These are phyloP conservation scores for Pygmarrhopalites habei DNA, from an alignment of 1,140 invertebrate genomes.

Conservation along the genomic window DNA sequence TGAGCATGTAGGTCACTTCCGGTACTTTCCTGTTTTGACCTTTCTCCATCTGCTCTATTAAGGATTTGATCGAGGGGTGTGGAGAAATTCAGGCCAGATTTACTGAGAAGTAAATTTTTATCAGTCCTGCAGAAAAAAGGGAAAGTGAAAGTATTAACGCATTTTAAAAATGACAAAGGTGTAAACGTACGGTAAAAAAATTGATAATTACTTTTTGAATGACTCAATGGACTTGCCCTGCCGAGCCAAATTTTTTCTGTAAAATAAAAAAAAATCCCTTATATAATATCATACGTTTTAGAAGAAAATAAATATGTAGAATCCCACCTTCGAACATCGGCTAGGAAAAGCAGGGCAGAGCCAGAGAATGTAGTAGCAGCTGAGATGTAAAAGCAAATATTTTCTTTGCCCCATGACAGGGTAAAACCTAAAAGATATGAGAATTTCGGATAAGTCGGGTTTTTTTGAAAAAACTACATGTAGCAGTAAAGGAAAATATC, in stretches of 20 bases:
- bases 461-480: too few species aligned
- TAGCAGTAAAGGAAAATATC: too few species aligned
- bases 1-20: neutral
- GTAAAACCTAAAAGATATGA: conserved; percentile 3
- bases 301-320: too few species aligned
- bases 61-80: neutral
- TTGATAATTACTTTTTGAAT: conserved; percentile 2
- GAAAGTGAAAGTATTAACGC: neutral
- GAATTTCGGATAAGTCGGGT: too few species aligned
- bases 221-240: neutral
- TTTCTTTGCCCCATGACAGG: conserved; percentile 54
- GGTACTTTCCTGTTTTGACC: neutral
- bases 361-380: conserved; percentile 66
- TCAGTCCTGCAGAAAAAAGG: neutral
- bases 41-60: neutral
- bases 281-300: too few species aligned
- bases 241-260: conserved; percentile 41
- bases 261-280: too few species aligned
- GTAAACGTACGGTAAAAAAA: neutral
- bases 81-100: neutral
- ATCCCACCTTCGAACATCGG: conserved; percentile 64
- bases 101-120: neutral
- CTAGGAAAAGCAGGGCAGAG: conserved; percentile 65
- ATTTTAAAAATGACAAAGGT: neutral
- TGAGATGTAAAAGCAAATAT: conserved; percentile 72